Conservation (phyloP, 2,797 vertebrate species). For the Anabacerthia variegaticeps region DNA sequence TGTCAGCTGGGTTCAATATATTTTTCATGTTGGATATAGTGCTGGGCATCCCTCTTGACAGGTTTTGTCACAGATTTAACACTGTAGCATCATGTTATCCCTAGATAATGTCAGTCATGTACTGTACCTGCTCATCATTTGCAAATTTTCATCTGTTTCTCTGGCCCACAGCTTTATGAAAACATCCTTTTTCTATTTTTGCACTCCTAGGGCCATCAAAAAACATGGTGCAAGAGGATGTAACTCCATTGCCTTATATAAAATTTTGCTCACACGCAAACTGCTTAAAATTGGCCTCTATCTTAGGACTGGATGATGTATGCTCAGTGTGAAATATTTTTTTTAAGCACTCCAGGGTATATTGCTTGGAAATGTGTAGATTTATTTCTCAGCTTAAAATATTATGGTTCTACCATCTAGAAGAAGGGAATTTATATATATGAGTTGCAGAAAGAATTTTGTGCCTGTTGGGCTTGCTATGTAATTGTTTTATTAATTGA, state of each 20-base stretch:
- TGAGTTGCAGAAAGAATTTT: background rate
- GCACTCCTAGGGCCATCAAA: constrained; percentile 1
- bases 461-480: background rate
- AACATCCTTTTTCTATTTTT: background rate
- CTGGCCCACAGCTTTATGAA: background rate
- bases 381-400: background rate
- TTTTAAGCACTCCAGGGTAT: constrained; percentile 26
- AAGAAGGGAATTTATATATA: background rate
- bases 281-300: background rate
- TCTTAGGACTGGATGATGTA: background rate
- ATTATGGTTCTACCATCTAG: background rate
- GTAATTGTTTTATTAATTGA: constrained; percentile 8
- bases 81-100: background rate
- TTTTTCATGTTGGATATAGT: background rate
- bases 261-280: background rate
- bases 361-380: background rate
- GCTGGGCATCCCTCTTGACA: background rate
- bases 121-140: background rate
- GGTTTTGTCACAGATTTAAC: background rate
- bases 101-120: background rate
- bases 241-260: background rate
- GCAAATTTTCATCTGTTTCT: background rate
- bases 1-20: background rate
- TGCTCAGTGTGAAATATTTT: background rate
- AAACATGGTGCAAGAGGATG: background rate